Conservation (phyloP, 2,888 invertebrate species). For the Choristoneura rosaceana region DNA sequence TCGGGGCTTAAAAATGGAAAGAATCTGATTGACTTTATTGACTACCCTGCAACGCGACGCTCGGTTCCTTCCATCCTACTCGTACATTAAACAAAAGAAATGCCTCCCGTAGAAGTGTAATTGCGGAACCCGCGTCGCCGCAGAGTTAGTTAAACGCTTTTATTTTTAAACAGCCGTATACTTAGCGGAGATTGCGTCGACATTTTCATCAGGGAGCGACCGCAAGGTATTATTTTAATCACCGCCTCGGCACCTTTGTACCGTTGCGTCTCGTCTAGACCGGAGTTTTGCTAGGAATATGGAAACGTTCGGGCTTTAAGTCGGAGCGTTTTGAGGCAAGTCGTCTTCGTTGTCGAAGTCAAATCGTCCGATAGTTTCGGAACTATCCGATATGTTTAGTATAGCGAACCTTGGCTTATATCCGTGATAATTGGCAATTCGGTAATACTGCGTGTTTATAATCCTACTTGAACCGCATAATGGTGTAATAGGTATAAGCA, state of each 20-base stretch:
- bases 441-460: too few species aligned
- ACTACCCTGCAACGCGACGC: neutral
- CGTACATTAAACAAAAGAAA: constrained; percentile 39
- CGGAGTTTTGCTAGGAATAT: neutral
- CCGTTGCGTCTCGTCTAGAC: constrained; percentile 35
- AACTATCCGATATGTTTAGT: too few species aligned
- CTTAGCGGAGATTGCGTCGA: constrained; percentile 48
- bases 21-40: neutral
- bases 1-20: too few species aligned
- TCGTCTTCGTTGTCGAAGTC: too few species aligned
- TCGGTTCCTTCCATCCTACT: neutral
- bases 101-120: constrained; percentile 42
- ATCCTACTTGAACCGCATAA: too few species aligned
- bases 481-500: too few species aligned
- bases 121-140: constrained; percentile 45
- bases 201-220: constrained; percentile 48
- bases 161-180: constrained; percentile 49
- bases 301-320: neutral
- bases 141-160: constrained; percentile 46
- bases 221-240: constrained; percentile 49
- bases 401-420: too few species aligned
- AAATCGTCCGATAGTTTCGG: too few species aligned
- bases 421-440: too few species aligned
- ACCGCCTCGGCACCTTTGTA: constrained; percentile 44
- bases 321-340: neutral